Base-by-base conservation (phyloP, 2,113 vertebrate species). In the Dicerorhinus sumatrensis region DNA sequence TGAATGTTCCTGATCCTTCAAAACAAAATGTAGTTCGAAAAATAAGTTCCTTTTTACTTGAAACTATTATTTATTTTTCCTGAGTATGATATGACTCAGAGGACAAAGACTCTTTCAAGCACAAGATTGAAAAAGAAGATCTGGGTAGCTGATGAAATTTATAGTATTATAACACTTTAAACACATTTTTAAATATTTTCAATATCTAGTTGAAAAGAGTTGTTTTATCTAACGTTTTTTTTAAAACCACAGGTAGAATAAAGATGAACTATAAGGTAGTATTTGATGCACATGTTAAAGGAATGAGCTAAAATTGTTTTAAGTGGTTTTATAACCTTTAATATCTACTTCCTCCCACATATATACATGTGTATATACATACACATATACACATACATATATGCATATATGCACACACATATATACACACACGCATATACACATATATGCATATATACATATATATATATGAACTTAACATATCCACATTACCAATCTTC, bases 331-430 rank as follows among this genome's bases (percentile, higher is more conserved):
- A 11, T 81, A 25, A 76, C 54, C 65, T 75, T 31, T 86, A 46
- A 8, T 36, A 54, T 42, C 65, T 65, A 18, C 6, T 72, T 58
- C 27, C 76, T 8, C 42, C 5, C 3, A 48, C 11, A 84, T 25
- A 51, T 33, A 63, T 2, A 36, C 2, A 54, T 54, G 51, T 54
- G 51, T 4, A 27, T 16, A 25, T 18, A 54, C 5, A 69, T 7
- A 51, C 72, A 36, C 8, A 29, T 1, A 62, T 29, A 56, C 17
- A 21, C 1, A 60, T 25, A 56, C 0, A 80, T 7, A 67, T 3
- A 72, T 1, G 89, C 16, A 56, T 5, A n/a, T 1, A 46, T 1
- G 20, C 2, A 27, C 1, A 63, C 1, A 46, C 0, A 54, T 0
- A 48, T 1, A 33, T 31, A 58, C 4, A 46, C 13, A 27, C 42